These are phyloP conservation scores for Colinus virginianus DNA, from an alignment of 2,113 vertebrate genomes.

Conservation along the genomic window DNA sequence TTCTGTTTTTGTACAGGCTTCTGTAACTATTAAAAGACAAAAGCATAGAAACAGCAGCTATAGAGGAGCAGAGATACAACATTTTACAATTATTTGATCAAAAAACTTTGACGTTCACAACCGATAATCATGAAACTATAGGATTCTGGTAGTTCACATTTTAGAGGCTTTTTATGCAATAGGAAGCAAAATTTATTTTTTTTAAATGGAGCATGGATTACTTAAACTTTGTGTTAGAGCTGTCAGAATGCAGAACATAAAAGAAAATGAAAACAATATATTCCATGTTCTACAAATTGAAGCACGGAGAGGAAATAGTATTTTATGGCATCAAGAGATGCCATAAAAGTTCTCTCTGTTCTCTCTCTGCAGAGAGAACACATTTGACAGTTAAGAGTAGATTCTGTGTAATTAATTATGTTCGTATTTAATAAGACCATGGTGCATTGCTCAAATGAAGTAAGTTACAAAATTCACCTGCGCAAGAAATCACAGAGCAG, in stretches of 20 bases:
- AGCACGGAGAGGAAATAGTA: not conserved
- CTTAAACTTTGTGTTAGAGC: not conserved
- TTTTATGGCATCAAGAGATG: not conserved
- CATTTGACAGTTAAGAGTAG: not conserved
- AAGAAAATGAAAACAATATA: not conserved
- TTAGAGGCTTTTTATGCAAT: not conserved
- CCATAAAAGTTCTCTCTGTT: too few relatives aligned
- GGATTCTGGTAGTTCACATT: not conserved
- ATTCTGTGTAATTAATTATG: not conserved
- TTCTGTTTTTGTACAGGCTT: conserved; percentile 13
- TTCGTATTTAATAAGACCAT: not conserved
- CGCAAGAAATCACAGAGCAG: not conserved
- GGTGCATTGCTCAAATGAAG: not conserved
- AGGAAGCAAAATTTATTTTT: not conserved
- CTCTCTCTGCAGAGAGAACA: not conserved
- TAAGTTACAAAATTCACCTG: not conserved
- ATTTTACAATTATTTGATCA: not conserved
- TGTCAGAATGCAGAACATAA: not conserved
- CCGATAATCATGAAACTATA: not conserved
- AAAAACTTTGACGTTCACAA: not conserved
- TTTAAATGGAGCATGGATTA: not conserved
- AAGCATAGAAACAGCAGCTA: conserved; percentile 18
- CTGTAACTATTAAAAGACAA: not conserved
- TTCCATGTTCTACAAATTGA: not conserved
- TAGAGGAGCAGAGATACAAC: not conserved